Conservation (phyloP, 23 tunicate species). For the Phallusia fumigata region DNA sequence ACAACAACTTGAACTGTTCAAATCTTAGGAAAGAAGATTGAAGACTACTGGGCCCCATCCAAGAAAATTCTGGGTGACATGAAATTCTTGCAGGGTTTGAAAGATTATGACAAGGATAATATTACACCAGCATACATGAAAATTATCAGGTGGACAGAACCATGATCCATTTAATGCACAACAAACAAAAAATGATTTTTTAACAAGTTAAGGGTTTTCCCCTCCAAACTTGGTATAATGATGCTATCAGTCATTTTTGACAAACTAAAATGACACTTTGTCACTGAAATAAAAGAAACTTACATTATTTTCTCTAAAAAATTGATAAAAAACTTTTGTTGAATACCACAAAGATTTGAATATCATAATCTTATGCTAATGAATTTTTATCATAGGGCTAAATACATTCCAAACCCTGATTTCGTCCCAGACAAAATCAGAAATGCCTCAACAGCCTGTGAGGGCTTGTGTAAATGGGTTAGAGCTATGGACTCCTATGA, state of each 20-base stretch:
- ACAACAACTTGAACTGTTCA: not conserved
- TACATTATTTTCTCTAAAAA: too few species aligned
- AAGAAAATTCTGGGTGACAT: constrained; percentile 97
- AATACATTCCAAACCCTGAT: constrained; percentile 95
- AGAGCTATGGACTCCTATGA: constrained; percentile 97
- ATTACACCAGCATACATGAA: constrained; percentile 87
- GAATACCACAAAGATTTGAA: not conserved
- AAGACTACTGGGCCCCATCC: constrained; percentile 97
- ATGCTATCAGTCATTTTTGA: too few species aligned
- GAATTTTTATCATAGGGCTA: constrained; percentile 30
- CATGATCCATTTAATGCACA: too few species aligned
- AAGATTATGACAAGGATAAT: constrained; percentile 93
- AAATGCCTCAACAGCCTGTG: constrained; percentile 96
- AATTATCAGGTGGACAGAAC: constrained; percentile 63
- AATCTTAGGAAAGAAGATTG: constrained; percentile 80
- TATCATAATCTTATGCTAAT: not conserved
- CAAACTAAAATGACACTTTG: too few species aligned
- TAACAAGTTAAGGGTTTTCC: too few species aligned
- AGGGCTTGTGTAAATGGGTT: constrained; percentile 98
- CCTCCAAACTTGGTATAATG: too few species aligned
- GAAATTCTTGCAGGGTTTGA: constrained; percentile 85
- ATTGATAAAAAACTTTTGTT: too few species aligned
- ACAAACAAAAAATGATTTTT: too few species aligned
- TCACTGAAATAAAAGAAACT: too few species aligned
- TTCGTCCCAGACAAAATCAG: constrained; percentile 91